Evolutionary conservation across 2,888 invertebrate genomes (phyloP).

Genomic region (Pinctada fucata): DNA sequence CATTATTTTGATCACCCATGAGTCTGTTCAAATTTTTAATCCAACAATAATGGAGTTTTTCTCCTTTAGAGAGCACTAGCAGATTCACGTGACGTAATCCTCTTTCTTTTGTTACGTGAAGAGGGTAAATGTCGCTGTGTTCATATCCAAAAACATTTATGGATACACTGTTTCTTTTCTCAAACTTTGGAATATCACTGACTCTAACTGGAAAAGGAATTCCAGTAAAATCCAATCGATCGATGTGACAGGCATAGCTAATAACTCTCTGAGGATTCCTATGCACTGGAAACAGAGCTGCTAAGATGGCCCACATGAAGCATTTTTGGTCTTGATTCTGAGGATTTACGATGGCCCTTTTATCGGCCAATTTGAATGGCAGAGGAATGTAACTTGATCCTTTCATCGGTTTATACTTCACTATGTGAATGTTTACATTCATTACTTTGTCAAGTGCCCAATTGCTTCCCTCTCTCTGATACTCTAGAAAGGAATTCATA

Average conservation of each 20-base stretch:
- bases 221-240: constrained; percentile 1
- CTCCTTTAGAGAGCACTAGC: constrained; percentile 14
- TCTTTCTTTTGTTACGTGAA: constrained; percentile 17
- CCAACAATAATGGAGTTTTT: constrained; percentile 23
- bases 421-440: too few species aligned
- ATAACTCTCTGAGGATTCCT: constrained; percentile 11
- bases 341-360: too few species aligned
- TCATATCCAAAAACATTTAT: constrained; percentile 42
- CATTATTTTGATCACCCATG: not conserved
- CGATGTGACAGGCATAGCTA: constrained; percentile 2
- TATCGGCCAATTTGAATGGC: too few species aligned
- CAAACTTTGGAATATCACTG: constrained; percentile 22
- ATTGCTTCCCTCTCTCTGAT: too few species aligned
- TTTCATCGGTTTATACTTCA: too few species aligned
- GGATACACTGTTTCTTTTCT: constrained; percentile 30
- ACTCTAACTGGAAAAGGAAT: constrained; percentile 5
- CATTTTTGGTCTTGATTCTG: too few species aligned
- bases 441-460: too few species aligned
- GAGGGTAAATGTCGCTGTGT: constrained; percentile 23
- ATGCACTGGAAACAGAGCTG: constrained; percentile 33
- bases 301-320: constrained; percentile 38
- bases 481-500: too few species aligned
- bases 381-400: too few species aligned
- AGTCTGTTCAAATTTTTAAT: constrained; percentile 9
- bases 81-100: constrained; percentile 16